Base-by-base conservation (phyloP, 2,113 vertebrate genomes). In the Erpornis zantholeuca region DNA sequence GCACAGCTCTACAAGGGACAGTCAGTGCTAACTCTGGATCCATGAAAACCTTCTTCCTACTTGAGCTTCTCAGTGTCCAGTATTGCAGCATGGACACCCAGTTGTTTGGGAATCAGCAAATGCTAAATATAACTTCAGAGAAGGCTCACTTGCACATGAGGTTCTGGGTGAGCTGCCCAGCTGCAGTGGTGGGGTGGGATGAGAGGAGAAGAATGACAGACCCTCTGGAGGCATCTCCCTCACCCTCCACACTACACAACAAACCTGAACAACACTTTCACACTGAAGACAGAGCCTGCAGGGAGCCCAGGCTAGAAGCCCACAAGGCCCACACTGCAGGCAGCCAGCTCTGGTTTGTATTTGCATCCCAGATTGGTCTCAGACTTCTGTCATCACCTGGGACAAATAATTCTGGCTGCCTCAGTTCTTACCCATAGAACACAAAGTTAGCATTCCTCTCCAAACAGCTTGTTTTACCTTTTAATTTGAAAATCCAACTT, bases 241-340 rank as follows among this genome's bases (percentile, higher is more conserved):
- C 31, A 14, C 0, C 1, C 6, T 56, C 33, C 59, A 17, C 10
- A 3, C 40, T 44, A 22, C 31, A 20, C 36, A 69, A 15, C 10
- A 44, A 23, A 53, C 19, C 47, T 63, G 40, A 45, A 22, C 35
- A 42, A 31, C 15, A 28, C 0, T 1, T 29, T n/a, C 31, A 31
- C 28, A 19, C 21, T 66, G 70, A 59, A 82, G 56, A 9, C 2
- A 3, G 54, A 88, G 24, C 19, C 70, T n/a, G 11, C 9, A 45
- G 27, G 47, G 12, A 68, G 12, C 15, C 36, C n/a, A 85, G 61
- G 20, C 5, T 29, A 11, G 13, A 14, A 77, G 33, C 21, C 45
- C 35, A 29, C 1, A 2, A 29, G 16, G 10, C 35, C 15, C 63
- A 56, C 8, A 6, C 29, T 65, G 50, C 29, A 52, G 38, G 18